Percentiles rank a stretch among this genome's conserved stretches.
Evolutionary conservation across 2,113 vertebrate species (phyloP).

Genomic region (Varanus salvator): DNA sequence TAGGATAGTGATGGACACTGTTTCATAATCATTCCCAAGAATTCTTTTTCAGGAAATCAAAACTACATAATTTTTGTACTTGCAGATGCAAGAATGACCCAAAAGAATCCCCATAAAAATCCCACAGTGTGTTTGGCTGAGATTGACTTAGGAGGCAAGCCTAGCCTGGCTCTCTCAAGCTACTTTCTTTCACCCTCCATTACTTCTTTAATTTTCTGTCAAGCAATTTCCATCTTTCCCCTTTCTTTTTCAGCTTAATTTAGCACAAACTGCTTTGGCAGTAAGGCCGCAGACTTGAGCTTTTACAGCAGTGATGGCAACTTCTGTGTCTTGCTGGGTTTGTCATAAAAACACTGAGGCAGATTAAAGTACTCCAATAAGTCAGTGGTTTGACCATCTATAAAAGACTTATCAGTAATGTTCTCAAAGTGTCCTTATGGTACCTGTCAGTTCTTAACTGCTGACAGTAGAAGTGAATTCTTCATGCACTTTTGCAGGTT

Average conservation of each 20-base stretch:
- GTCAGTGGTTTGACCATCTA: conserved; percentile 5
- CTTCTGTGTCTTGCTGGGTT: background rate
- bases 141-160: conserved; percentile 2
- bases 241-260: conserved; percentile 7
- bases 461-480: background rate
- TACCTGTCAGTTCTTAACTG: conserved; percentile 10
- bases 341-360: conserved; percentile 5
- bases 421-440: background rate
- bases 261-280: conserved; percentile 1
- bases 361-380: conserved; percentile 14
- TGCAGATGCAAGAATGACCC: background rate
- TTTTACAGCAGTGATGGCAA: background rate
- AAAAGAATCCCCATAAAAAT: conserved; percentile 9
- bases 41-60: background rate
- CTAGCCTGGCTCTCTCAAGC: background rate
- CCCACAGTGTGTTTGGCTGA: background rate
- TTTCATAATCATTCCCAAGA: background rate
- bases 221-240: background rate
- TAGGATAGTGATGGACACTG: background rate
- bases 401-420: conserved; percentile 1
- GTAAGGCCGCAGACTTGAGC: conserved; percentile 8
- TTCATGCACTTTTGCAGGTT: background rate
- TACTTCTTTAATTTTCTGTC: background rate
- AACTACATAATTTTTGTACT: background rate
- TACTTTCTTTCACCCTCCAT: background rate